Evolutionary conservation across 2,888 invertebrate genomes (phyloP), one percentile per base, ranked within the genome.

Genomic region (Temnothorax unifasciatus): DNA sequence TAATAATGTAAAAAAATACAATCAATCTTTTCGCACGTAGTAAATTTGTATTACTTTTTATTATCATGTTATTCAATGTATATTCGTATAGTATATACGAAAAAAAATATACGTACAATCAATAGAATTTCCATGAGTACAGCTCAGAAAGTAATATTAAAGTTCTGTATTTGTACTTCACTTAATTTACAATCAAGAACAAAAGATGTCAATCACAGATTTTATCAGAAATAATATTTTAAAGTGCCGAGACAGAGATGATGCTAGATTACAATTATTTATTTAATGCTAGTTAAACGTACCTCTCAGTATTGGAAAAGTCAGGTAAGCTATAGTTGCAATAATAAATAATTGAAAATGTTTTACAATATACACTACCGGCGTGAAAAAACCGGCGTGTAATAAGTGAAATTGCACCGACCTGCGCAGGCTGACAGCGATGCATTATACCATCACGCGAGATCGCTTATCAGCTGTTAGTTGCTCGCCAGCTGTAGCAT

Each of bases 391-490:
- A 47, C n/a, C n/a, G n/a, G n/a, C n/a, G 6, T 50, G 61, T 63
- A 50, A 63, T 75, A 75, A 75, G 21, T 61, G n/a, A 74, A 75
- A 75, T 75, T 61, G 75, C 61, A 47, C 34, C 47, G 74, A 75
- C 9, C 15, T 75, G 61, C 47, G 38, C n/a, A 38, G 44, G 2
- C 50, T 50, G 50, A 6, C 6, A 6, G 8, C 68, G n/a, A 61
- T 15, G 29, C 21, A 61, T 57, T 2, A 13, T 5, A 44, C 21
- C 11, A 21, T 8, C 73, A 74, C 74, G 47, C 75, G 61, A 75
- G 75, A 50, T 75, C 47, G 61, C n/a, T 61, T 74, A 61, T 75
- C 75, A 61, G 61, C 34, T 63, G 11, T 50, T 61, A 34, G 47
- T 61, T 75, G 29, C 15, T 50, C 29, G 59, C 29, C 29, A n/a